These are phyloP conservation scores for Protobothrops flavoviridis DNA, from an alignment of 2,113 vertebrate species.

Conservation along the genomic window DNA sequence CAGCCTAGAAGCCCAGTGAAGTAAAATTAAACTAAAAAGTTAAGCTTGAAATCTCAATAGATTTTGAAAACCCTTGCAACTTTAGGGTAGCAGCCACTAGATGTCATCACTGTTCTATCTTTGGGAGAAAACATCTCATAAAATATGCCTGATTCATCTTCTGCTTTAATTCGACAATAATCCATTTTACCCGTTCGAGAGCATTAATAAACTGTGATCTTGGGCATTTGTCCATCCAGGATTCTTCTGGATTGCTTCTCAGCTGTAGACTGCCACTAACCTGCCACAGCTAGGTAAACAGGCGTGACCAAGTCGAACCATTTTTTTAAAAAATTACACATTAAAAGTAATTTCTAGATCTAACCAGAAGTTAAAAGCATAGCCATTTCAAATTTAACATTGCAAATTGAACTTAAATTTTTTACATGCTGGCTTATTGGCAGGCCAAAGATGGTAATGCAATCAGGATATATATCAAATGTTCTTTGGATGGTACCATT, in stretches of 20 bases:
- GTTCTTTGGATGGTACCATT: not conserved
- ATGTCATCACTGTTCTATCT: constrained; percentile 10
- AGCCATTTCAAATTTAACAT: not conserved
- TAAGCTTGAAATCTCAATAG: not conserved
- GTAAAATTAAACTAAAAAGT: not conserved
- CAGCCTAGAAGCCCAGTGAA: not conserved
- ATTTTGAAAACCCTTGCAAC: fast-evolving
- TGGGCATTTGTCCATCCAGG: not conserved
- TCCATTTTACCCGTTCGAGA: not conserved
- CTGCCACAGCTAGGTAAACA: not conserved
- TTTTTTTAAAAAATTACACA: not conserved
- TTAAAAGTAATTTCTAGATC: not conserved
- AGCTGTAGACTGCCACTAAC: not conserved
- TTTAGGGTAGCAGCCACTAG: not conserved
- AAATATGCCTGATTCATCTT: not conserved
- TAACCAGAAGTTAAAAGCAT: not conserved
- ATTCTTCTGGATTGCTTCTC: not conserved
- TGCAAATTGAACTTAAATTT: not conserved
- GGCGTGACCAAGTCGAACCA: not conserved
- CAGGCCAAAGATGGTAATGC: not conserved
- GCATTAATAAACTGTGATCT: not conserved
- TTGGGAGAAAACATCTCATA: not conserved
- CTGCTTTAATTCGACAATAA: not conserved
- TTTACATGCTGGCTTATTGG: not conserved
- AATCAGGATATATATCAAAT: not conserved